Percentiles rank a stretch among this genome's conserved stretches.
Evolutionary conservation across 2,888 invertebrate species (phyloP).

Genomic region (Helobdella robusta): DNA sequence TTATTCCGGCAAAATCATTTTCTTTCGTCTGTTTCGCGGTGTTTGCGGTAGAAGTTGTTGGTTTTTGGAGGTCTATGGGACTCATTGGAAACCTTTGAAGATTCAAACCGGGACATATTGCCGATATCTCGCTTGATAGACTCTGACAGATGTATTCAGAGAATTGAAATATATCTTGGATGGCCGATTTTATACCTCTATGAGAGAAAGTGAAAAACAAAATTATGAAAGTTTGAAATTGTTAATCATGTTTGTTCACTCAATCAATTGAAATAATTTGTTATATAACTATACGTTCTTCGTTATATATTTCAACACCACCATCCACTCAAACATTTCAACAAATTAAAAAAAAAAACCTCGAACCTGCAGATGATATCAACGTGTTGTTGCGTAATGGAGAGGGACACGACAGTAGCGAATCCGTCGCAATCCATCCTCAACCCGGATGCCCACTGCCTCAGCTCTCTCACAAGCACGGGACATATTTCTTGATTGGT

Average conservation of each 20-base stretch:
- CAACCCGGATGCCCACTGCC: neutral
- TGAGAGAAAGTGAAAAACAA: neutral
- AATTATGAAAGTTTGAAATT: too few relatives aligned
- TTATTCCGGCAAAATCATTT: neutral
- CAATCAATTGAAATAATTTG: too few relatives aligned
- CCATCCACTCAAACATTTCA: too few relatives aligned
- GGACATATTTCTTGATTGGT: neutral
- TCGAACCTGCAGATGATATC: constrained; percentile 3
- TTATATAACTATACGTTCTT: too few relatives aligned
- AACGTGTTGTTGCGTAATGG: constrained; percentile 4
- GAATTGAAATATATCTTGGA: neutral
- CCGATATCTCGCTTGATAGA: neutral
- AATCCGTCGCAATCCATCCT: constrained; percentile 2
- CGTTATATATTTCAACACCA: too few relatives aligned
- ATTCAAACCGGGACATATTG: constrained; percentile 9
- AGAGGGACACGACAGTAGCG: neutral
- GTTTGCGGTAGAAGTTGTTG: neutral
- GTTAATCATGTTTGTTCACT: too few relatives aligned
- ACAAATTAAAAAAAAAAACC: too few relatives aligned
- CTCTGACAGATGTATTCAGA: neutral
- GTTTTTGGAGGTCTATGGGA: neutral
- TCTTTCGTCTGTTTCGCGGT: neutral
- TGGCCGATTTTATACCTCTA: neutral
- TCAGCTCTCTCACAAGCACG: neutral
- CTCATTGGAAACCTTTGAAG: constrained; percentile 9